Conservation (phyloP, 2,113 vertebrate species). For the Maccullochella peelii region DNA sequence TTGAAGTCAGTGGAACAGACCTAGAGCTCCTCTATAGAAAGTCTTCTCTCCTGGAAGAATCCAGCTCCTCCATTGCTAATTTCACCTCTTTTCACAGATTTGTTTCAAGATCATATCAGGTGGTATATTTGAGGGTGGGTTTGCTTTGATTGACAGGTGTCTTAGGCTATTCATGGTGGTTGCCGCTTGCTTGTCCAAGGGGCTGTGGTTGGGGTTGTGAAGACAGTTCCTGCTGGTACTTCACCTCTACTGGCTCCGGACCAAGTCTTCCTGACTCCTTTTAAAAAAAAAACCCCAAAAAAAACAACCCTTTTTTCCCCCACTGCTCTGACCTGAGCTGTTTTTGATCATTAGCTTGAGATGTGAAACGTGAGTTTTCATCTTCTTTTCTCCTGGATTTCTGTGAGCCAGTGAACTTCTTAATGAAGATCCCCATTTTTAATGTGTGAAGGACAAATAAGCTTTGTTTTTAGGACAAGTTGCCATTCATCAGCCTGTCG, state of each 20-base stretch:
- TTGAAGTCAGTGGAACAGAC: not conserved
- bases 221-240: not conserved
- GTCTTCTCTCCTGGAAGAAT: not conserved
- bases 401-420: not conserved
- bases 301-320: not conserved
- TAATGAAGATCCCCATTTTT: not conserved
- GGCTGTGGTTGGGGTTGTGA: not conserved
- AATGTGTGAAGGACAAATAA: not conserved
- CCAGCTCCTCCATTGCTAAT: not conserved
- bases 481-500: not conserved
- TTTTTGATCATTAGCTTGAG: not conserved
- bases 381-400: not conserved
- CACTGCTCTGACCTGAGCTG: not conserved
- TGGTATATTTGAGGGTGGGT: not conserved
- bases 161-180: not conserved
- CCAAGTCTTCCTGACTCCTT: not conserved
- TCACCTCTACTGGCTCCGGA: not conserved
- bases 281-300: not conserved
- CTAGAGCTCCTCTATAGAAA: not conserved
- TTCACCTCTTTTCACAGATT: not conserved
- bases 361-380: not conserved
- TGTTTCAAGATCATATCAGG: not conserved
- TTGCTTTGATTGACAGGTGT: not conserved
- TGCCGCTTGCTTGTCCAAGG: not conserved
- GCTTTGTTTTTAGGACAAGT: slow-evolving; percentile 17